Percentiles rank a stretch among this genome's conserved stretches.
Conservation (phyloP, 2,113 vertebrate species). For the Regulus satrapa region DNA sequence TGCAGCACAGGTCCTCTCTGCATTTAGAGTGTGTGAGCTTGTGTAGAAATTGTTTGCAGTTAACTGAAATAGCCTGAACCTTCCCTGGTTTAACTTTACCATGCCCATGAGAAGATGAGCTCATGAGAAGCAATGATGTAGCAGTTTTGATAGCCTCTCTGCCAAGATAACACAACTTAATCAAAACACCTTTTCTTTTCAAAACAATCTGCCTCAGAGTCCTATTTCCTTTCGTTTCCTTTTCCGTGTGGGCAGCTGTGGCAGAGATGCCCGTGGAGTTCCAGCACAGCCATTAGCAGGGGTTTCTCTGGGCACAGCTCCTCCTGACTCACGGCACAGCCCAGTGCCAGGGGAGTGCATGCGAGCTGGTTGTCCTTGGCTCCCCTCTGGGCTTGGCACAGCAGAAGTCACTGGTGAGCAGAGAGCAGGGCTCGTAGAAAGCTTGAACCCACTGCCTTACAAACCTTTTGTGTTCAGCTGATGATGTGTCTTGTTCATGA, state of each 20-base stretch:
- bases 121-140: background rate
- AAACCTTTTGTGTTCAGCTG: background rate
- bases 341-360: background rate
- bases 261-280: background rate
- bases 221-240: background rate
- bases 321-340: background rate
- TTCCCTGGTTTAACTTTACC: background rate
- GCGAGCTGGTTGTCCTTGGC: background rate
- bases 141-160: background rate
- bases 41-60: background rate
- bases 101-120: background rate
- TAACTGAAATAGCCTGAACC: background rate
- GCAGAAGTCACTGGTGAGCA: rapidly evolving
- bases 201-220: background rate
- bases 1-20: background rate
- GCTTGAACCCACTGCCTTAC: background rate
- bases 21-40: background rate
- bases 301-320: background rate
- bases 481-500: background rate
- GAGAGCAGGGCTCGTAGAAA: background rate
- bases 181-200: background rate
- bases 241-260: background rate
- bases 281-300: rapidly evolving
- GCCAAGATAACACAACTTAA: background rate
- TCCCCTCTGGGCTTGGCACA: background rate